Conservation (phyloP, 2,888 invertebrate species). For the Rhynchonema sp. region DNA sequence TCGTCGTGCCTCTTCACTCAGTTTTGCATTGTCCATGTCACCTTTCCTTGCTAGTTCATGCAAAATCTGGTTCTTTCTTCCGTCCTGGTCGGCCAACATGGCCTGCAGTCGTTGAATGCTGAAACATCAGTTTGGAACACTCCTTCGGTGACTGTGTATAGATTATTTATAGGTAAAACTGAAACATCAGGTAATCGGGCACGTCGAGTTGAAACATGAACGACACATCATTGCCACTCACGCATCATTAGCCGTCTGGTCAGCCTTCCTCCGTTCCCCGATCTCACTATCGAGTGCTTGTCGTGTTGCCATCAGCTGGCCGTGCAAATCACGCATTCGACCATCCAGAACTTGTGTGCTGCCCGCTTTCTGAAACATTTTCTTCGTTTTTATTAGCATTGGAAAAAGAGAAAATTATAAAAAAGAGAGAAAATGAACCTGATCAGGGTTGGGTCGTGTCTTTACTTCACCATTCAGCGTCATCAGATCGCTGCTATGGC, state of each 20-base stretch:
- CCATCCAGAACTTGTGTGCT: slow-evolving; percentile 15
- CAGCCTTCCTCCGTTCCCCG: slow-evolving; percentile 16
- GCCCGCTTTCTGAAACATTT: background rate
- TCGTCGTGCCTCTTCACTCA: slow-evolving; percentile 18
- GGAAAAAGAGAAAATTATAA: background rate
- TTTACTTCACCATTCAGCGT: slow-evolving; percentile 12
- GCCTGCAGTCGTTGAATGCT: slow-evolving; percentile 20
- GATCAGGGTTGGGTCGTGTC: slow-evolving; percentile 11
- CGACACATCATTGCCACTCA: slow-evolving; percentile 2
- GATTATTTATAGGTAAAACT: background rate
- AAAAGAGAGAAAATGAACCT: background rate
- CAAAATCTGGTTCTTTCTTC: slow-evolving; percentile 17
- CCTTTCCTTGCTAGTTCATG: slow-evolving; percentile 15
- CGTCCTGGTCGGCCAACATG: slow-evolving; percentile 17
- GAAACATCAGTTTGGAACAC: slow-evolving; percentile 6
- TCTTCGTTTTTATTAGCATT: background rate
- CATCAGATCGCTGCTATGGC: slow-evolving; percentile 12
- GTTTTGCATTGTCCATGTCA: slow-evolving; percentile 9
- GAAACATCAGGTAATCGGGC: too few species aligned
- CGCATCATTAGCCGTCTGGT: slow-evolving; percentile 13
- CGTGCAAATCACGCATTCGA: slow-evolving; percentile 19
- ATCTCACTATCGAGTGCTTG: slow-evolving; percentile 16
- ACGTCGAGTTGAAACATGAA: background rate
- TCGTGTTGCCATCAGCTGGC: slow-evolving; percentile 17
- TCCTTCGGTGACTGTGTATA: background rate